Evolutionary conservation across 1,140 invertebrate species (phyloP), one percentile per base, ranked within the genome.

Genomic region (Saccostrea echinata): DNA sequence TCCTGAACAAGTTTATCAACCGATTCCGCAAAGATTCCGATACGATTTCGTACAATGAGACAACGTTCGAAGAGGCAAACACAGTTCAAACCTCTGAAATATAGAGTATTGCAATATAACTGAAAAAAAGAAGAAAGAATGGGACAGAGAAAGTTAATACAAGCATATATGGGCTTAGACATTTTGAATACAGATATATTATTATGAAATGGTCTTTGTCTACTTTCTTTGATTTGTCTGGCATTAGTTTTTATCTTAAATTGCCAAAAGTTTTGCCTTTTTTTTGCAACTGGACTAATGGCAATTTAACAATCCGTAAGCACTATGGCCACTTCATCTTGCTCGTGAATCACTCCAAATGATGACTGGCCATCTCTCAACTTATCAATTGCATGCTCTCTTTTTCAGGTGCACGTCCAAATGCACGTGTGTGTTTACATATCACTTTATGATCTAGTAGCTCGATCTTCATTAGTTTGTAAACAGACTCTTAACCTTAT

Each of bases 381-480:
- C 68, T 71, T 71, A 71, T 71, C 68, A 30, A 27, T 30, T 71
- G 30, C 68, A 71, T 71, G 24, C 27, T 33, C 68, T 71, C 68
- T 71, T 13, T 71, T 71, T 71, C 68, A 71, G 68, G 68, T 71
- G 68, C 68, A 71, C 68, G 68, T 71, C 68, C 68, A 71, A 71
- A 71, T 71, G 68, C 68, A 71, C 68, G 68, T 71, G 68, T 71
- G 13, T 71, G 68, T 71, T 71, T 71, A 71, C 68, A 71, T 71
- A 71, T 71, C 68, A 71, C 27, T 33, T 27, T 33, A 71, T 71
- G 68, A 71, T 13, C 12, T 24, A 71, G 24, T 71, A 71, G 68
- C 68, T 13, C 68, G 30, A 71, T 71, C 68, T 71, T 71, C 68
- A 71, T 71, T 24, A 71, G 35, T 71, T 71, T 71, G 68, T 30